Conservation (phyloP, 2,888 invertebrate species). For the Troilus luridus region DNA sequence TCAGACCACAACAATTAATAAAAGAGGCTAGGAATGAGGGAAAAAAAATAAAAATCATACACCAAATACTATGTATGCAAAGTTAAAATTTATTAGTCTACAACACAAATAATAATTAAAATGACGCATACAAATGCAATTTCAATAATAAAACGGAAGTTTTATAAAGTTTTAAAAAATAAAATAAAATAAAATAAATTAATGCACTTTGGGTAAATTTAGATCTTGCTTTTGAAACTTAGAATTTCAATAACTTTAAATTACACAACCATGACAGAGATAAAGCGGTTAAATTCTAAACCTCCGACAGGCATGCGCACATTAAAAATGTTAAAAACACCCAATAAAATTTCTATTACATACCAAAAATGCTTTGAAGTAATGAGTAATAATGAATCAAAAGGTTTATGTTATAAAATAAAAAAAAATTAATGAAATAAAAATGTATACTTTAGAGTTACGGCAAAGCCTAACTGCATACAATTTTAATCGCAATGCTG, state of each 20-base stretch:
- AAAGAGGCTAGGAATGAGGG: conserved; percentile 62
- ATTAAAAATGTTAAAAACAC: conserved; percentile 60
- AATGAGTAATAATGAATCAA: conserved; percentile 45
- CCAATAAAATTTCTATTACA: conserved; percentile 55
- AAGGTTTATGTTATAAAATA: conserved; percentile 8
- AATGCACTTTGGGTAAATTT: conserved; percentile 52
- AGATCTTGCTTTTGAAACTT: conserved; percentile 40
- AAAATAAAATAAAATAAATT: background rate
- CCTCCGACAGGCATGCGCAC: conserved; percentile 64
- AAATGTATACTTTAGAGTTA: conserved; percentile 24
- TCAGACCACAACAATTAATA: conserved; percentile 49
- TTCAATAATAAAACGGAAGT: conserved; percentile 50
- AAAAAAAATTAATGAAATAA: background rate
- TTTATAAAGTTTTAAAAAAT: conserved; percentile 48
- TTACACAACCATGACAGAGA: conserved; percentile 63
- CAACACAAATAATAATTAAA: conserved; percentile 62
- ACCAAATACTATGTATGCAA: conserved; percentile 64
- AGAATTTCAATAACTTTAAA: conserved; percentile 45
- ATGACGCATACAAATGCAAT: conserved; percentile 59
- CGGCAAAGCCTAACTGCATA: conserved; percentile 59
- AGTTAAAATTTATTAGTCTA: conserved; percentile 61
- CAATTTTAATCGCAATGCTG: conserved; percentile 55
- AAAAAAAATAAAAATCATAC: conserved; percentile 59
- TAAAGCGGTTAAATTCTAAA: conserved; percentile 62
- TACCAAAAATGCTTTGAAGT: conserved; percentile 54